Evolutionary conservation across 2,888 invertebrate genomes (phyloP).

Genomic region (Drosophila tanythrix): DNA sequence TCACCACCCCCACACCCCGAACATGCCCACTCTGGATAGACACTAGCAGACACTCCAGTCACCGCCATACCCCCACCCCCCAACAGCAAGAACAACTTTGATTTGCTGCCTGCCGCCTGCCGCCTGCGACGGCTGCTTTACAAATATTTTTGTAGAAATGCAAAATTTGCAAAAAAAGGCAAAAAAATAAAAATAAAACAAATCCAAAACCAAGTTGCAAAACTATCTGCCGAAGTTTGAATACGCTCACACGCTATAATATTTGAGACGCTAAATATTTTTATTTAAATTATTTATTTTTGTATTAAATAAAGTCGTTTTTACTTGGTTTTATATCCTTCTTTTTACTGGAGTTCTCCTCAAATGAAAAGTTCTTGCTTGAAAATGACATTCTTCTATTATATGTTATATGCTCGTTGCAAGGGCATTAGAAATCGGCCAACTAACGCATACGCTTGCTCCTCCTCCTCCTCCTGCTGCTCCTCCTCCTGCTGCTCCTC

Average conservation of each 20-base stretch:
- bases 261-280: neutral
- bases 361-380: neutral
- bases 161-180: slow-evolving; percentile 50
- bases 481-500: neutral
- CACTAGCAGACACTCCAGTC: slow-evolving; percentile 1
- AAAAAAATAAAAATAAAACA: neutral
- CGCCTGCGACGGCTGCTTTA: slow-evolving; percentile 36
- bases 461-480: neutral
- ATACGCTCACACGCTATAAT: slow-evolving; percentile 1
- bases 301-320: neutral
- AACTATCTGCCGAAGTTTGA: too few relatives aligned
- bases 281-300: too few relatives aligned
- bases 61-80: neutral
- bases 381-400: neutral
- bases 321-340: neutral
- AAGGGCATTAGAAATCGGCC: neutral
- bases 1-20: neutral
- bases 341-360: neutral
- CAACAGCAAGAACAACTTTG: slow-evolving; percentile 47
- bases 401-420: neutral
- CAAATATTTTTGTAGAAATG: slow-evolving; percentile 41
- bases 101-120: slow-evolving; percentile 45
- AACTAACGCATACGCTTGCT: neutral
- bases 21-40: neutral
- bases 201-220: neutral